A percentile compares a stretch with the other conserved stretches of the same genome.
phyloP scores from a whole-genome alignment of 2,888 invertebrate species.

The Drosophila stalkeri region DNA sequence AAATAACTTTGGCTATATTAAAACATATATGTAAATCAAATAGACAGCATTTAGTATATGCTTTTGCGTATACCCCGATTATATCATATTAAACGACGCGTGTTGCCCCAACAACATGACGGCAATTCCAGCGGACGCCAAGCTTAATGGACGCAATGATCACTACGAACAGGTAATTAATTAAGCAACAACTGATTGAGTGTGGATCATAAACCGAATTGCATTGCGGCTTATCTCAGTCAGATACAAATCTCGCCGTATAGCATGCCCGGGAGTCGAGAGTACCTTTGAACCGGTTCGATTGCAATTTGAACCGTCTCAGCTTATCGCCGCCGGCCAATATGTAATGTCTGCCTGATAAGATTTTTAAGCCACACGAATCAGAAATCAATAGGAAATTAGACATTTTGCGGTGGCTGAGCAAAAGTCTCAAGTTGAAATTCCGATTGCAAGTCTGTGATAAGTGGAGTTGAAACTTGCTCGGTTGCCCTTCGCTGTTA shows the following conservation, averaged over 20 bases:
- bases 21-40: slow-evolving; percentile 19
- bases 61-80: slow-evolving; percentile 9
- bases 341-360: slow-evolving; percentile 49
- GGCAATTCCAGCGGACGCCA: slow-evolving; percentile 20
- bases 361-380: slow-evolving; percentile 47
- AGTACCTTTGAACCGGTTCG: slow-evolving; percentile 50
- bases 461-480: slow-evolving; percentile 40
- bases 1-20: slow-evolving; percentile 11
- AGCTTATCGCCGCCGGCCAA: slow-evolving; percentile 46
- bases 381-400: slow-evolving; percentile 41
- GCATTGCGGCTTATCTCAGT: slow-evolving; percentile 22
- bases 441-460: slow-evolving; percentile 14
- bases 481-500: slow-evolving; percentile 52
- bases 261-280: not conserved
- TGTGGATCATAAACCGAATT: slow-evolving; percentile 22
- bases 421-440: slow-evolving; percentile 8
- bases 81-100: slow-evolving; percentile 25
- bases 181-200: slow-evolving; percentile 10
- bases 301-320: slow-evolving; percentile 33
- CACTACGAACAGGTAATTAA: slow-evolving; percentile 62
- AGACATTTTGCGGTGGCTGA: slow-evolving; percentile 2
- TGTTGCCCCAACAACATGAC: slow-evolving; percentile 43
- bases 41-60: slow-evolving; percentile 13
- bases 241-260: slow-evolving; percentile 4
- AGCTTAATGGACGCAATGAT: slow-evolving; percentile 22